Evolutionary conservation across 1,140 invertebrate species (phyloP), one percentile per base, ranked within the genome.

Genomic region (Calliphora vicina): DNA sequence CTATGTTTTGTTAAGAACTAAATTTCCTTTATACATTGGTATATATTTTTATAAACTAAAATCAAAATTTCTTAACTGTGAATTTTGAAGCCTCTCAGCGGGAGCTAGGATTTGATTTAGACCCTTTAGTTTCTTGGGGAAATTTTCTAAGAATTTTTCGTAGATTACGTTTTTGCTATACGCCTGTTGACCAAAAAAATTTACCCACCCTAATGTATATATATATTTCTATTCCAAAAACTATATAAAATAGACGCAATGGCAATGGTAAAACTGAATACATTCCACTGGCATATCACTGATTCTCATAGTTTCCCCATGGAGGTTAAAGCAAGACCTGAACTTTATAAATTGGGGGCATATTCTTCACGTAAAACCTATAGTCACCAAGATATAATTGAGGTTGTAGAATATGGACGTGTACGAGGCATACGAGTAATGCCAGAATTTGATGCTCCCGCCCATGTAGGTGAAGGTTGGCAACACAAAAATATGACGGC

Each of bases 281-380:
- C 94, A 0, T 95, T 97, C 88, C 96, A 97, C 86, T 97, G 96
- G 96, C 96, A 97, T 85, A 96, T 97, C n/a, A 97, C 96, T 0
- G 96, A 97, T 88, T 94, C 94, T 0, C 96, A 97, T 25, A 97
- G 96, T 86, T 97, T 97, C 86, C 96, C 96, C 0, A 94, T 96
- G 80, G 93, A 94, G 27, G 93, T 95, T 0, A 92, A 92, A 85
- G 93, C 93, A 9, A 92, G 92, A 67, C 96, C 96, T 0, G 90
- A 94, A 61, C 90, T 97, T 13, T 93, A 93, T 0, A 93, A 93
- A 86, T 93, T 94, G 61, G 96, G 96, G 0, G 94, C 96, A 20
- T 96, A 97, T 86, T 91, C 92, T 9, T 90, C 93, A 0, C 90
- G 89, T 0, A 94, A 96, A 90, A 92, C 96, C 83, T 94, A 94